Conservation (phyloP, 2,888 invertebrate species). For the Piscicola geometra region DNA sequence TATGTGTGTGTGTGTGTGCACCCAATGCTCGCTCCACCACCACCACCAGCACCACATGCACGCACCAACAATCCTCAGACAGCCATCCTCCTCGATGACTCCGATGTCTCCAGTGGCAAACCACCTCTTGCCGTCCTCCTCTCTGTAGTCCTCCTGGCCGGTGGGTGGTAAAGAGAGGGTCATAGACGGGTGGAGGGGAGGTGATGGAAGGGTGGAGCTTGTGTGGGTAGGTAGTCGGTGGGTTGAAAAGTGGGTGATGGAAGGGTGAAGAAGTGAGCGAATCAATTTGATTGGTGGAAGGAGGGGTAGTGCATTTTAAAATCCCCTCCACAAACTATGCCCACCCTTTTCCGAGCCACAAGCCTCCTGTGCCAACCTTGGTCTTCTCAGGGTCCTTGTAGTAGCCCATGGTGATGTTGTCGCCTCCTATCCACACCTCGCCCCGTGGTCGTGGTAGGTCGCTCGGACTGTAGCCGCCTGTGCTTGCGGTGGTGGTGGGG, state of each 20-base stretch:
- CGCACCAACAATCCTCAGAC: slow-evolving; percentile 87
- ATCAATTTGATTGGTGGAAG: too few species aligned
- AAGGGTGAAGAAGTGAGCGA: too few species aligned
- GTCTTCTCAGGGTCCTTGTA: slow-evolving; percentile 84
- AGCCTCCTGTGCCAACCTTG: slow-evolving; percentile 47
- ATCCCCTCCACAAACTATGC: too few species aligned
- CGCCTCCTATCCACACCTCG: slow-evolving; percentile 82
- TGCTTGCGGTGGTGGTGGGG: neutral
- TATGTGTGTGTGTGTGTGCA: too few species aligned
- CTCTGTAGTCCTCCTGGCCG: slow-evolving; percentile 68
- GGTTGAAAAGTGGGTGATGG: too few species aligned
- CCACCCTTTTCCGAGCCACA: too few species aligned
- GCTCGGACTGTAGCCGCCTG: slow-evolving; percentile 73
- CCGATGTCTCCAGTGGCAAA: slow-evolving; percentile 97
- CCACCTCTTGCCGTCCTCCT: slow-evolving; percentile 63
- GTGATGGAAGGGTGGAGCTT: too few species aligned
- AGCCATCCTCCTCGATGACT: slow-evolving; percentile 86
- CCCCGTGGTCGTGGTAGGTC: slow-evolving; percentile 81
- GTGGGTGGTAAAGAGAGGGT: neutral
- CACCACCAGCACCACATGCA: too few species aligned
- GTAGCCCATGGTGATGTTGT: slow-evolving; percentile 86
- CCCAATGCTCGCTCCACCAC: too few species aligned
- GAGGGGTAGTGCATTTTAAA: too few species aligned
- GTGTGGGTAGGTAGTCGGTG: too few species aligned
- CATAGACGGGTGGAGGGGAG: too few species aligned